Evolutionary conservation across 2,888 invertebrate genomes (phyloP), one percentile per base, ranked within the genome.

Genomic region (Folsomia manolachei): DNA sequence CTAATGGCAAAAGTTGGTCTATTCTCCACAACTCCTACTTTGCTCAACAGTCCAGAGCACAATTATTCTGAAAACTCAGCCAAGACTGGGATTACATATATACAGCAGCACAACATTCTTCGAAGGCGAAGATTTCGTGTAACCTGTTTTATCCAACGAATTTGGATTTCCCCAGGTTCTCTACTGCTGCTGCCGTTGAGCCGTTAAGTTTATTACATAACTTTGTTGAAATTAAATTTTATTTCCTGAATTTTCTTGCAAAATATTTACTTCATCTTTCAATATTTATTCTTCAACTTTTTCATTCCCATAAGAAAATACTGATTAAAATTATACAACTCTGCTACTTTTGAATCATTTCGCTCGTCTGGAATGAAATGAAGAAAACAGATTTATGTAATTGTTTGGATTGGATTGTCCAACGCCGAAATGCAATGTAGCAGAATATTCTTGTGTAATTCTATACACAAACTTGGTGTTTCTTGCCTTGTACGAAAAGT

Each of bases 1-100:
- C 39, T 66, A 66, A 66, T 66, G 66, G 52, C 66, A 52, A 66
- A 66, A 66, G 66, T 66, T 66, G 66, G 51, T 39, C 66, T 66
- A 39, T 66, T 66, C 24, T 24, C 52, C 11, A 52, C 39, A 4
- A 9, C 66, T 66, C 66, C 24, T 39, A 52, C 26, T 39, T 52
- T 66, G 4, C 39, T 4, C 39, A n/a, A n/a, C n/a, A n/a, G 64
- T 39, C 51, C 24, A 21, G 21, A 27, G n/a, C 27, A 26, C 39
- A 66, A 52, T 66, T 66, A 66, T 66, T 66, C 52, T 66, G 25
- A 66, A 66, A 66, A 14, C 39, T 39, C 39, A 39, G 39, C 14
- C 39, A 39, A 39, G 39, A 39, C n/a, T n/a, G n/a, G n/a, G n/a
- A n/a, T n/a, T n/a, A n/a, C n/a, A n/a, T n/a, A 9, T 51, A 51